Percentiles rank a stretch among this genome's conserved stretches.
Conservation (phyloP, 2,888 invertebrate genomes). For the Troides aeacus region DNA sequence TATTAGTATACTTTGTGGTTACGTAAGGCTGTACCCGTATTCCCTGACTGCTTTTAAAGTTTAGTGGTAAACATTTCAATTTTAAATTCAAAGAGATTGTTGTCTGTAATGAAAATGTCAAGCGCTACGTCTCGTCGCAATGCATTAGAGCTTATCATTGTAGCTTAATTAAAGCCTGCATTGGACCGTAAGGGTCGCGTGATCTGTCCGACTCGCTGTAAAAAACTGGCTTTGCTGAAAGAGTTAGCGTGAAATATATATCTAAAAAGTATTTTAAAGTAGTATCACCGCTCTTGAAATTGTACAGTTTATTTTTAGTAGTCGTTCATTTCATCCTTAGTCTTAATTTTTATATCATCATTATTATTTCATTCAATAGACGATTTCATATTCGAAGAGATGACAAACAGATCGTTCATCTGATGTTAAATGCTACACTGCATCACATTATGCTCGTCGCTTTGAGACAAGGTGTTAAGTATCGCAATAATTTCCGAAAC, state of each 20-base stretch:
- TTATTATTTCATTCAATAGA: no score
- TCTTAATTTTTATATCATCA: no score
- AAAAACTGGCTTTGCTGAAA: constrained; percentile 10
- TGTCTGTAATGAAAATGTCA: constrained; percentile 27
- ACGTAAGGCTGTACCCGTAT: background rate
- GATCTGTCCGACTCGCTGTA: constrained; percentile 18
- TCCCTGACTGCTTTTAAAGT: background rate
- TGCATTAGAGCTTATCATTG: constrained; percentile 26
- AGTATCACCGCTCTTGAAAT: background rate
- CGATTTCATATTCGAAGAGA: no score
- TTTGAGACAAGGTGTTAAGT: no score
- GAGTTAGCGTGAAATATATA: constrained; percentile 3
- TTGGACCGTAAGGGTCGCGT: constrained; percentile 23
- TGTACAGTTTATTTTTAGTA: background rate
- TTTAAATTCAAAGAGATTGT: constrained; percentile 23
- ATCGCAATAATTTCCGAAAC: no score
- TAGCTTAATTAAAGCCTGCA: constrained; percentile 23
- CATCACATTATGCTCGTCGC: no score
- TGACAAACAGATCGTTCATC: no score
- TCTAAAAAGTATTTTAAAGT: background rate
- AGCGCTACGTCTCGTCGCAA: constrained; percentile 10
- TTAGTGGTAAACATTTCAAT: background rate
- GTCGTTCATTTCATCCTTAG: no score
- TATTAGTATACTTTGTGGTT: no score
- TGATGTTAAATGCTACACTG: no score